phyloP scores from a whole-genome alignment of 2,797 vertebrate genomes.

The Onychomys torridus region DNA sequence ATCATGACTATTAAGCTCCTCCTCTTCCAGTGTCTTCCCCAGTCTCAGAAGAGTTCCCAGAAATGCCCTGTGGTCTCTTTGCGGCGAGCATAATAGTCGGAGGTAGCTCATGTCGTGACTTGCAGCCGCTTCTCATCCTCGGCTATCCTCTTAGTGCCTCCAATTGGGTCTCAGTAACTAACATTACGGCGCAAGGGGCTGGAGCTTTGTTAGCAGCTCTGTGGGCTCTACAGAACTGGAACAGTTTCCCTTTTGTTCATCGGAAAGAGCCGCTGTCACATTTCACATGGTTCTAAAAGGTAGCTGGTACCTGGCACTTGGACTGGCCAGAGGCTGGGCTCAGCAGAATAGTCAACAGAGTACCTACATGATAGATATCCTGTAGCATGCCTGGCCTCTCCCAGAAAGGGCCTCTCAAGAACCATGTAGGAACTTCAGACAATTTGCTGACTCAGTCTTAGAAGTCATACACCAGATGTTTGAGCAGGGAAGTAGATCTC shows the following conservation, averaged over 20 bases:
- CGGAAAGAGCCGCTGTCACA: not conserved
- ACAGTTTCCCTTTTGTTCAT: not conserved
- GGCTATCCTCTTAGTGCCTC: not conserved
- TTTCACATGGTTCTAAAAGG: not conserved
- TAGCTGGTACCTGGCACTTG: not conserved
- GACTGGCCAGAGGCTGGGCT: not conserved
- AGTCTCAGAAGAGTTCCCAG: slow-evolving; percentile 41
- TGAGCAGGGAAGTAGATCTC: not conserved
- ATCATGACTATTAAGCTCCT: not conserved
- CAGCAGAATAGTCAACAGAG: not conserved
- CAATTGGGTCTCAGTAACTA: not conserved
- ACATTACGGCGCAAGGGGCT: not conserved
- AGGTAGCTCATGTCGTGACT: not conserved
- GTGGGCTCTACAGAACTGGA: not conserved
- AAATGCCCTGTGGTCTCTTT: not conserved
- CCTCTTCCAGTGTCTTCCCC: not conserved
- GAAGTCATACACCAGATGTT: not conserved
- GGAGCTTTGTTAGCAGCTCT: not conserved
- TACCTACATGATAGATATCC: not conserved
- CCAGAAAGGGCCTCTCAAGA: not conserved
- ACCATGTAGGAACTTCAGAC: not conserved
- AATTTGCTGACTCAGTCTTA: not conserved
- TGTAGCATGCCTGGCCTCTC: not conserved
- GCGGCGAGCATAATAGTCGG: not conserved
- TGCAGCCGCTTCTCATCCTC: slow-evolving; percentile 24